A percentile compares a stretch with the other conserved stretches of the same genome.
phyloP scores from a whole-genome alignment of 2,113 vertebrate genomes.

The Polypterus senegalus region DNA sequence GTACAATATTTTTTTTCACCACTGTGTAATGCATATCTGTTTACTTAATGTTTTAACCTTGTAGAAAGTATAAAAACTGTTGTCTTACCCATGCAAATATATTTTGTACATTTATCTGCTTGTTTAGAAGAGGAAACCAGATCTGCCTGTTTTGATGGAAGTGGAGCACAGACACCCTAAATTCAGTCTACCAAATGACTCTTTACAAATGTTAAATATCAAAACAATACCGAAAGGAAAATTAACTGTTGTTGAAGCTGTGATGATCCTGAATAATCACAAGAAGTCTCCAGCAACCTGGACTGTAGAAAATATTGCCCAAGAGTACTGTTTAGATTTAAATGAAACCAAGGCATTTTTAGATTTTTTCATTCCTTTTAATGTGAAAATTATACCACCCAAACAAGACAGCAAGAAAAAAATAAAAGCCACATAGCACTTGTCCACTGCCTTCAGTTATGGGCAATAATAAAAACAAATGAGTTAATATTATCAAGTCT shows the following conservation, averaged over 20 bases:
- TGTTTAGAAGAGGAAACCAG: conserved; percentile 15
- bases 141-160: accelerated
- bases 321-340: conserved; percentile 68
- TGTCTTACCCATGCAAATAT: conserved; percentile 4
- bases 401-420: conserved; percentile 36
- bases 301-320: conserved; percentile 71
- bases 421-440: conserved; percentile 45
- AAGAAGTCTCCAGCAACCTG: conserved; percentile 61
- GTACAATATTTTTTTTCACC: conserved; percentile 9
- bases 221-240: conserved; percentile 68
- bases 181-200: conserved; percentile 28
- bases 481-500: no score
- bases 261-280: conserved; percentile 69
- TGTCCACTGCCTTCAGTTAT: no score
- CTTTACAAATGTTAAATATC: conserved; percentile 34
- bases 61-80: not conserved
- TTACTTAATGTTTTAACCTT: not conserved
- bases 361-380: conserved; percentile 71
- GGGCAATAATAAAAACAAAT: no score
- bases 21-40: not conserved
- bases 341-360: conserved; percentile 65
- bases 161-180: conserved; percentile 52
- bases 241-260: conserved; percentile 64
- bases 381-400: conserved; percentile 52
- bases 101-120: conserved; percentile 24